Evolutionary conservation across 1,140 invertebrate genomes (phyloP), one percentile per base, ranked within the genome.

Genomic region (Teleopsis dalmanni): DNA sequence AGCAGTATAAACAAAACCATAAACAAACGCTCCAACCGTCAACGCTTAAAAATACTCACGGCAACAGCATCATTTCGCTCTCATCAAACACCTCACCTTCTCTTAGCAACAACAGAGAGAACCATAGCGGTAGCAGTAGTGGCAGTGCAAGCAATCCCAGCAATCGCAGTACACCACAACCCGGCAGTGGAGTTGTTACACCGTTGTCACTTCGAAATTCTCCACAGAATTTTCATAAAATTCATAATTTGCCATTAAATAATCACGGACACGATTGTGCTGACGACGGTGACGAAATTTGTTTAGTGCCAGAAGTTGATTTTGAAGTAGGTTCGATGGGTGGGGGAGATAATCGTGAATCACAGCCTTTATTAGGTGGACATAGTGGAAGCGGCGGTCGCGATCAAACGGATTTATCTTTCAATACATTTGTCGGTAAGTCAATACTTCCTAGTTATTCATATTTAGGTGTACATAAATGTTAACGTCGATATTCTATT

Each of bases 401-500:
- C 54, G 81, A 86, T 72, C 84, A 88, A 59, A 74, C 82, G 53
- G 85, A 88, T 68, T 75, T 83, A 40, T 79, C 81, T 29, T 86
- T 79, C 55, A 91, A 91, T 72, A 80, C 83, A 57, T 90, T 91
- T 72, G 81, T 85, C 76, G 87, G 88, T 90, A 75, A 66, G 71
- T 68, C 26, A 16, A 37, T 23, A 25, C n/a, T 8, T 9, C 29
- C n/a, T n/a, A 31, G n/a, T 9, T 31, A n/a, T 9, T 31, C 8
- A 31, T 31, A 9, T n/a, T n/a, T n/a, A n/a, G n/a, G n/a, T n/a
- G n/a, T n/a, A n/a, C n/a, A n/a, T n/a, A n/a, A n/a, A n/a, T n/a
- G n/a, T n/a, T n/a, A n/a, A n/a, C n/a, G n/a, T n/a, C n/a, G n/a
- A n/a, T n/a, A n/a, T n/a, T n/a, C n/a, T n/a, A n/a, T n/a, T n/a